Conservation (phyloP, 2,113 vertebrate species). For the Madoqua kirkii region DNA sequence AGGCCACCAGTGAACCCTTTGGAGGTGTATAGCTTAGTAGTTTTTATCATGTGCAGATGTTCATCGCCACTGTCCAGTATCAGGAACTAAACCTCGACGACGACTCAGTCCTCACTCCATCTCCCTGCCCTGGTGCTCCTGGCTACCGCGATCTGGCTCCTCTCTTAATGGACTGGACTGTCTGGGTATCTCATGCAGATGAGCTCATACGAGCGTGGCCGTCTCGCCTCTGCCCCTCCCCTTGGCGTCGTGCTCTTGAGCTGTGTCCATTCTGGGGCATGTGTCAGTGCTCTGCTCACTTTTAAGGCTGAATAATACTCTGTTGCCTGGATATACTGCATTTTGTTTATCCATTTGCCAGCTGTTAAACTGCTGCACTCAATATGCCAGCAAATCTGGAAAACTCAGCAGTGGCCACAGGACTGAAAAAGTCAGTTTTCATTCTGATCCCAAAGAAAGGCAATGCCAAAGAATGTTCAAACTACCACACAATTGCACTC, state of each 20-base stretch:
- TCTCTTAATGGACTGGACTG: too few relatives aligned
- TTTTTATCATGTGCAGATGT: neutral
- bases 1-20: neutral
- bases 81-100: neutral
- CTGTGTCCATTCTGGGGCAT: neutral
- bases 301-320: neutral
- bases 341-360: neutral
- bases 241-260: too few relatives aligned
- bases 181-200: neutral
- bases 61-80: neutral
- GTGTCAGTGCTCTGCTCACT: neutral
- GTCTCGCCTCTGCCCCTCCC: neutral
- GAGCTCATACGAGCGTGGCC: neutral
- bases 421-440: neutral
- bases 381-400: neutral
- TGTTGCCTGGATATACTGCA: neutral
- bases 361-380: neutral
- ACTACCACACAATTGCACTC: neutral
- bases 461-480: neutral
- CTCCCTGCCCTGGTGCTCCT: neutral
- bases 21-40: rapidly evolving
- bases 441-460: neutral
- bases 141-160: neutral
- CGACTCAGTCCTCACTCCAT: neutral
- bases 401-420: neutral